phyloP scores from a whole-genome alignment of 2,797 vertebrate species.

The Synanceia verrucosa region DNA sequence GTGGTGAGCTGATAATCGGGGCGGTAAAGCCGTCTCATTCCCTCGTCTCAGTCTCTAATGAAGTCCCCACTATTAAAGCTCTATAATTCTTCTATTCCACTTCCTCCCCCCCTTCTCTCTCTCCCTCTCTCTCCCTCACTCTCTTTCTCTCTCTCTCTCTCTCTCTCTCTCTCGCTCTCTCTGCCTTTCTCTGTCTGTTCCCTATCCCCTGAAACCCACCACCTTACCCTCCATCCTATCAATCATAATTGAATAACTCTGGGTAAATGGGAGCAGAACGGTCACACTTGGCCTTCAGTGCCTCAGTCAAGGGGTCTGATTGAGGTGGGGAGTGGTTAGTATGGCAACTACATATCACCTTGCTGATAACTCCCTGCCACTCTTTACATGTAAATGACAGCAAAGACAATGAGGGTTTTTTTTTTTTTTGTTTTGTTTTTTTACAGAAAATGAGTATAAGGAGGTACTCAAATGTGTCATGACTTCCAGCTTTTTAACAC shows the following conservation, averaged over 20 bases:
- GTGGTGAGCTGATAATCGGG: conserved; percentile 73
- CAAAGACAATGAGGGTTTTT: conserved; percentile 65
- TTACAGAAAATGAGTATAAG: conserved; percentile 42
- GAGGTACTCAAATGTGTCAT: conserved; percentile 5
- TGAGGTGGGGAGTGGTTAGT: conserved; percentile 46
- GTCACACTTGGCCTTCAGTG: conserved; percentile 71
- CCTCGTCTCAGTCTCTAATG: conserved; percentile 77
- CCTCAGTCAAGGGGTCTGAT: conserved; percentile 76
- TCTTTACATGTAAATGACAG: conserved; percentile 75
- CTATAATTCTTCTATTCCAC: conserved; percentile 73
- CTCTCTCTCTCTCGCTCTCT: conserved; percentile 9
- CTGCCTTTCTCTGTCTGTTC: conserved; percentile 28
- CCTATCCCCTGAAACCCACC: conserved; percentile 27
- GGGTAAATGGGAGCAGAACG: conserved; percentile 72
- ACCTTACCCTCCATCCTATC: conserved; percentile 43
- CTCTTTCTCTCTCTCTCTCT: background rate
- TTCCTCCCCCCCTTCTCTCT: background rate
- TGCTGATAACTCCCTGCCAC: conserved; percentile 68
- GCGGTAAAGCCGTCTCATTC: conserved; percentile 75
- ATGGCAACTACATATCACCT: conserved; percentile 73
- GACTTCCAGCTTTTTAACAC: conserved; percentile 5
- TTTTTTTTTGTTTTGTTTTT: too few relatives aligned
- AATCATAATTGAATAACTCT: conserved; percentile 79
- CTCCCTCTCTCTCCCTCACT: background rate
- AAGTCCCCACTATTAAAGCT: conserved; percentile 77